Evolutionary conservation across 2,888 invertebrate species (phyloP), one percentile per base, ranked within the genome.

Genomic region (Entomobrya multifasciata): DNA sequence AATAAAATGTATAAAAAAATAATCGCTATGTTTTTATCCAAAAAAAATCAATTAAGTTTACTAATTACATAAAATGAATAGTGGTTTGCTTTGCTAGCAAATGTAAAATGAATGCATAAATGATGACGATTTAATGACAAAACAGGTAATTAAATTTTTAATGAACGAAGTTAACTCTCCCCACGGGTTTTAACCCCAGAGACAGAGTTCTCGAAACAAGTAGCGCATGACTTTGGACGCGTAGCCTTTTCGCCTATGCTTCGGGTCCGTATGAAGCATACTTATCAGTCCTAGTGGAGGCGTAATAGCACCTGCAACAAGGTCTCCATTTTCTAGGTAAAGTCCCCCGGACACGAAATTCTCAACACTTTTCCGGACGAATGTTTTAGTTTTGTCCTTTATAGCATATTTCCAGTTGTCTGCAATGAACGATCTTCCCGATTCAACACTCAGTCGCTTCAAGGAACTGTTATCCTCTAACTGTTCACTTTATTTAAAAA

Each of bases 201-300:
- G n/a, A n/a, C n/a, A n/a, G n/a, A n/a, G n/a, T n/a, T n/a, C n/a
- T n/a, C n/a, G n/a, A n/a, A n/a, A n/a, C n/a, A n/a, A n/a, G 52
- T 52, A 65, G 13, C 36, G 57, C 80, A 86, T 86, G 17, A 41
- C 49, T 11, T 74, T 22, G 3, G 76, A 67, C 3, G 86, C 80
- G 22, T 86, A 81, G 0, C 86, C 86, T 20, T 81, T 74, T 44
- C 81, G 22, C 15, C 74, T n/a, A 41, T 80, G 80, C 17, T 25
- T 36, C 0, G 79, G 79, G n/a, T 80, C 70, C 20, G 86, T 86
- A 27, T 41, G 41, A n/a, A 86, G 86, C 52, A 55, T 52, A 15
- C 80, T 57, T 0, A 81, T 36, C 0, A 81, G 47, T 3, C 80
- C 86, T 20, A 41, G 30, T 0, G 70, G 70, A 2, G 70, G 55